Conservation (phyloP, 2,888 invertebrate species). For the Xestia xanthographa region DNA sequence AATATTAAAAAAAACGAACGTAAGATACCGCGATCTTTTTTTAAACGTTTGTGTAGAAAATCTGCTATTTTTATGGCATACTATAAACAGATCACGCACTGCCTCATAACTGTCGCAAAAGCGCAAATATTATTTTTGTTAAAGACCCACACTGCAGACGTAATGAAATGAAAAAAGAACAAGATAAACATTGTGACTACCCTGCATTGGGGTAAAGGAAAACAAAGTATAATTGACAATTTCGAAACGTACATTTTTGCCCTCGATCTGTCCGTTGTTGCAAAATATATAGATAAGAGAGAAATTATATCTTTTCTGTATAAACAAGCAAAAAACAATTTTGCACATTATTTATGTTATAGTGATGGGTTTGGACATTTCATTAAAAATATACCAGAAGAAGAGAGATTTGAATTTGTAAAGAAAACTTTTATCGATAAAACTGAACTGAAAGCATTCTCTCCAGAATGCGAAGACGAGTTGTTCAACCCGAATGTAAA, state of each 20-base stretch:
- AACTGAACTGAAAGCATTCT: conserved; percentile 24
- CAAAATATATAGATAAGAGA: conserved; percentile 63
- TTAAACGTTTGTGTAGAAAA: too few species aligned
- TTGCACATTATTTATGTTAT: too few species aligned
- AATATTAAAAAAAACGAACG: too few species aligned
- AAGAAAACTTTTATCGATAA: conserved; percentile 20
- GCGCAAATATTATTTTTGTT: conserved; percentile 63
- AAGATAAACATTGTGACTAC: conserved; percentile 20
- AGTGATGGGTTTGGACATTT: background rate
- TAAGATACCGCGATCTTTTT: too few species aligned
- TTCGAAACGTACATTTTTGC: background rate
- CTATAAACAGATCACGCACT: background rate
- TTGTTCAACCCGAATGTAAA: conserved; percentile 64
- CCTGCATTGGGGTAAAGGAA: too few species aligned
- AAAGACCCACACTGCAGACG: conserved; percentile 69
- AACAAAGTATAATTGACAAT: conserved; percentile 22
- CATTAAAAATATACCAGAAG: conserved; percentile 20
- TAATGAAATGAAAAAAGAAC: conserved; percentile 75
- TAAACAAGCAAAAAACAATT: background rate
- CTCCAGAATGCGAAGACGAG: background rate
- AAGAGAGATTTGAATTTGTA: conserved; percentile 26
- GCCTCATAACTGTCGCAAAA: conserved; percentile 52
- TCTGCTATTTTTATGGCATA: too few species aligned
- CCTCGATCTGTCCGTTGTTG: conserved; percentile 20
- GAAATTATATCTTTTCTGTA: conserved; percentile 74